A percentile compares a stretch with the other conserved stretches of the same genome.
phyloP scores from a whole-genome alignment of 2,888 invertebrate species.

The Caenorhabditis panamensis region DNA sequence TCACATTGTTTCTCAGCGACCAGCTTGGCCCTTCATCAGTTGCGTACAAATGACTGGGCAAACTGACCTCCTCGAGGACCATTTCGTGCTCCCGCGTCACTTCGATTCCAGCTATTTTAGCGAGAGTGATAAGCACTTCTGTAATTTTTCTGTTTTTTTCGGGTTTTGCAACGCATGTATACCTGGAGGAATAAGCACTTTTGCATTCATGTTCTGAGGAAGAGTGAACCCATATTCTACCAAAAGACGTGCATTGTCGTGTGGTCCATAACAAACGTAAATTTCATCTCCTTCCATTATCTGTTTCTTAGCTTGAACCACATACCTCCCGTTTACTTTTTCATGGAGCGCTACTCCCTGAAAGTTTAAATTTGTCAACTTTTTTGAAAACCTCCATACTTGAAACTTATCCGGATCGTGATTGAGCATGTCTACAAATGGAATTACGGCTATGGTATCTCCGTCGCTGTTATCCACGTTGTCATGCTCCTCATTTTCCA shows the following conservation, averaged over 20 bases:
- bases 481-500: conserved; percentile 66
- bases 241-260: conserved; percentile 82
- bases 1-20: conserved; percentile 71
- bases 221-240: conserved; percentile 83
- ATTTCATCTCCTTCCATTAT: conserved; percentile 58
- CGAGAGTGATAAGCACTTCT: conserved; percentile 57
- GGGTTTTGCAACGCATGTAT: not conserved
- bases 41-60: conserved; percentile 73
- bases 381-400: not conserved
- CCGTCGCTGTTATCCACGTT: conserved; percentile 63
- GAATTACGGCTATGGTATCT: conserved; percentile 78
- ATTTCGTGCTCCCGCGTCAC: conserved; percentile 62
- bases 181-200: conserved; percentile 73
- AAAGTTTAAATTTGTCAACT: not conserved
- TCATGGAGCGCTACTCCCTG: conserved; percentile 68
- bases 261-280: conserved; percentile 82
- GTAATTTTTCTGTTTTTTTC: not conserved
- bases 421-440: conserved; percentile 80
- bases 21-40: conserved; percentile 76
- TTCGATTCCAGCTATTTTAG: conserved; percentile 62
- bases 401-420: conserved; percentile 69
- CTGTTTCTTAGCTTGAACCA: conserved; percentile 63
- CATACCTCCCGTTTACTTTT: conserved; percentile 58
- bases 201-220: conserved; percentile 79
- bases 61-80: conserved; percentile 67